Evolutionary conservation across 2,797 vertebrate species (phyloP).

Genomic region (Diglossa cyanea): DNA sequence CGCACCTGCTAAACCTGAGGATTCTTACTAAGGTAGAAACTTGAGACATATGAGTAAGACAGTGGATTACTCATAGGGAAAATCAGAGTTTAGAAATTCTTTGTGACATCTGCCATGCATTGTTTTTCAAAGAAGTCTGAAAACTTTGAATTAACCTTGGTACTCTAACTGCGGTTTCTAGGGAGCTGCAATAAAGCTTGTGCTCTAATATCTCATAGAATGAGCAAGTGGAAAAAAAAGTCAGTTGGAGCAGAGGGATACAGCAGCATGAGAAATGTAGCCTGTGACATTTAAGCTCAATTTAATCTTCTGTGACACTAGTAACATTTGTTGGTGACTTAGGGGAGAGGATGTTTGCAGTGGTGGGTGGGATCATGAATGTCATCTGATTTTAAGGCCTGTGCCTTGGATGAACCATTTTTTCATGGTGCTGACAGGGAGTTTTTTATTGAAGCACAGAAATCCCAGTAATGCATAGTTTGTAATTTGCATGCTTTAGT

Average conservation of each 20-base stretch:
- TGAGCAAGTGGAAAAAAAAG: neutral
- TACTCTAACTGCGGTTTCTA: conserved; percentile 16
- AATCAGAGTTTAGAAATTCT: neutral
- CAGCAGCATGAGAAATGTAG: neutral
- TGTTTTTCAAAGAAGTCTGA: conserved; percentile 5
- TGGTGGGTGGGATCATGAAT: neutral
- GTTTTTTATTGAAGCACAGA: neutral
- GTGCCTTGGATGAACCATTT: neutral
- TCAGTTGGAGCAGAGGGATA: neutral
- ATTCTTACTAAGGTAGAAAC: neutral
- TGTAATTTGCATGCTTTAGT: neutral
- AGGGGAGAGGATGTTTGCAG: neutral
- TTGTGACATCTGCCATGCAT: neutral
- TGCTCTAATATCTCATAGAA: neutral
- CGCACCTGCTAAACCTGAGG: neutral
- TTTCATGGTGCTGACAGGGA: neutral
- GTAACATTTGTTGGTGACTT: conserved; percentile 40
- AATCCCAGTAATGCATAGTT: neutral
- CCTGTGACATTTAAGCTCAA: conserved; percentile 37
- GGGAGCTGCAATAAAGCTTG: neutral
- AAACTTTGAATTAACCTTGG: conserved; percentile 40
- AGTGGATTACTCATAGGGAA: neutral
- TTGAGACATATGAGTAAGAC: neutral
- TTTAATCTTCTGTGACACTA: conserved; percentile 45
- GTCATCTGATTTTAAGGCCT: neutral